Evolutionary conservation across 2,113 vertebrate genomes (phyloP), one percentile per base, ranked within the genome.

Genomic region (Cairina moschata): DNA sequence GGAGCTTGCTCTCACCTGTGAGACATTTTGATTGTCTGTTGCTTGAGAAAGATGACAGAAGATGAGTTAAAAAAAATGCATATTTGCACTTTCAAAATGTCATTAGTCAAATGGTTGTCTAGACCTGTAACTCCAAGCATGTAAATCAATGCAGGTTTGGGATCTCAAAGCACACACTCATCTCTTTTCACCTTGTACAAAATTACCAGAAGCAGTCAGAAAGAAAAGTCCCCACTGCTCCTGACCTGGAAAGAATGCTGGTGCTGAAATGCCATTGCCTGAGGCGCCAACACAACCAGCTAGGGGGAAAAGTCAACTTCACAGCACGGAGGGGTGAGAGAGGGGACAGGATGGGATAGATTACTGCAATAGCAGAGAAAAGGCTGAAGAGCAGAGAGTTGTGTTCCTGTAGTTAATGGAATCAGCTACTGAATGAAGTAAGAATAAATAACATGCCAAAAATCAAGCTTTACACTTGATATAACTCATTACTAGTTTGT

Each of bases 41-140:
- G n/a, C 46, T 58, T 72, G 36, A 83, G 58, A 88, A 63, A 36
- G 28, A 59, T 77, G 55, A 67, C 50, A 83, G 72, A 86, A 76
- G 28, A 36, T 56, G 4, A 1, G 15, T 63, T 79, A 12, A 78
- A 65, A 62, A 77, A 25, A 63, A 59, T 6, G 1, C 8, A 38
- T 38, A 86, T 82, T 88, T 91, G 50, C 25, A 50, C 72, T 93
- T 95, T 91, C 52, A 90, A 90, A 97, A 95, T 88, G 63, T 90
- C 68, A 71, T 96, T 90, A 90, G 44, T 90, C 82, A 88, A 95
- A 90, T 52, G 50, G 8, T 44, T 86, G 55, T 83, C 84, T 93
- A 79, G 48, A 79, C 36, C 42, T 75, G 20, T 65, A 91, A 82
- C 66, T 58, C 59, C 46, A 88, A 87, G 76, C 28, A 16, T 28